A percentile compares a stretch with the other conserved stretches of the same genome.
Conservation (phyloP, 2,888 invertebrate genomes). For the Erebia ligea region DNA sequence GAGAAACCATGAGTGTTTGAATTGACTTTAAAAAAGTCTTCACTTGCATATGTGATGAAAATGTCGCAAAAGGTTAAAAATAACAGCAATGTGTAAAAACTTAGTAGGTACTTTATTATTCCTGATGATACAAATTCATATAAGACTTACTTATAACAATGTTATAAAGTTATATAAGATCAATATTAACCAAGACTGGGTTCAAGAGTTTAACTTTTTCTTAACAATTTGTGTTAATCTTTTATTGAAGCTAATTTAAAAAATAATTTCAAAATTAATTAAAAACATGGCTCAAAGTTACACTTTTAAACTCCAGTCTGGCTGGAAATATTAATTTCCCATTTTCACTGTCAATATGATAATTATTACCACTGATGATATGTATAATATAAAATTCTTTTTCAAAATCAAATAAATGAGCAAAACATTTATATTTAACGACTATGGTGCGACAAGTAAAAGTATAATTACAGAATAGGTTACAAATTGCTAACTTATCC, state of each 20-base stretch:
- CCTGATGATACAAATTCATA: neutral
- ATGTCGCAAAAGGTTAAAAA: neutral
- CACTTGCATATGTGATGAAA: neutral
- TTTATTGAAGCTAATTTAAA: neutral
- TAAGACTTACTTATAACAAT: neutral
- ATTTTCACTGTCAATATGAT: neutral
- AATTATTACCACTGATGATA: neutral
- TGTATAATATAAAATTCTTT: neutral
- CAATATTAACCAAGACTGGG: slow-evolving; percentile 51
- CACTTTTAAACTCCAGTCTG: slow-evolving; percentile 42
- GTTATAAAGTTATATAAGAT: slow-evolving; percentile 1
- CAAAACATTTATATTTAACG: too few species aligned
- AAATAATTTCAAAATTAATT: neutral
- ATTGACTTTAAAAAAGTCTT: neutral
- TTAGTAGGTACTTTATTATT: slow-evolving; percentile 10
- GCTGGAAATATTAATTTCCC: neutral
- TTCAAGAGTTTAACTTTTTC: slow-evolving; percentile 69
- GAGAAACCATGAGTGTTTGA: neutral
- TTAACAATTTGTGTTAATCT: neutral
- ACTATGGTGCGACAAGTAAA: slow-evolving; percentile 14
- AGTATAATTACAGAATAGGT: slow-evolving; percentile 13
- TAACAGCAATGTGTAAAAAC: neutral
- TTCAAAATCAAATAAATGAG: too few species aligned
- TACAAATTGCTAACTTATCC: slow-evolving; percentile 48
- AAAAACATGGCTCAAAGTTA: slow-evolving; percentile 32